These are phyloP conservation scores for Dolichotis patagonum DNA, from an alignment of 2,113 vertebrate genomes.

Conservation along the genomic window DNA sequence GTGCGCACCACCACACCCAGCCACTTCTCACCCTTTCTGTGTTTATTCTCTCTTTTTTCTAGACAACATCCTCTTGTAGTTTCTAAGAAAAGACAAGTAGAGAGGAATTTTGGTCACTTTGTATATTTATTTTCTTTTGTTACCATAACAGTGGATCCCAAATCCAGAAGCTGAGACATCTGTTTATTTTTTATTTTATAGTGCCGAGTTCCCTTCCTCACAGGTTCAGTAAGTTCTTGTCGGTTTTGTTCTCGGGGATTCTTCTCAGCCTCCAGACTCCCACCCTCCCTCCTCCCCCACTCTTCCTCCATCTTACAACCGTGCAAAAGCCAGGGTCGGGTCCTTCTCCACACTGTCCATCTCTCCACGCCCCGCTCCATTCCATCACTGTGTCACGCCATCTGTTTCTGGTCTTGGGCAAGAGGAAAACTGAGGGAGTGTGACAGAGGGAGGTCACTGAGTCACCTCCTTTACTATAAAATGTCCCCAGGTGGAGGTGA, in stretches of 20 bases:
- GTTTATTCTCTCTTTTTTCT: neutral
- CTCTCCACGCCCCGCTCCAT: neutral
- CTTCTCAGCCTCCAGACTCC: no score
- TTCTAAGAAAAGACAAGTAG: neutral
- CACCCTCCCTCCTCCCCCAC: neutral
- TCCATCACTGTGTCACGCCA: neutral
- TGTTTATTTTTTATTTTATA: neutral
- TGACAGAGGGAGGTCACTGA: neutral
- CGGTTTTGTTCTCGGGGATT: neutral
- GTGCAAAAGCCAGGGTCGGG: no score
- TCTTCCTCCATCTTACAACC: neutral
- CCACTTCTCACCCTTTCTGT: no score
- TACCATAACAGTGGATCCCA: neutral
- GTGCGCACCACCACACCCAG: rapidly evolving
- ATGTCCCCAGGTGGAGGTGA: neutral
- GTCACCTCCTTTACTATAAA: neutral
- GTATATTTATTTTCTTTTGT: neutral
- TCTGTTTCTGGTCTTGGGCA: neutral
- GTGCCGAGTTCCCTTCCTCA: neutral
- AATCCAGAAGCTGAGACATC: neutral
- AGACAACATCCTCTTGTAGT: neutral
- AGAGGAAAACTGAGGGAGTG: neutral
- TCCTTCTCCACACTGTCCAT: neutral
- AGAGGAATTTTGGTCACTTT: neutral
- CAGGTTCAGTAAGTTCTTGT: neutral